phyloP scores from a whole-genome alignment of 2,888 invertebrate species.

The Notocelia uddmanniana region DNA sequence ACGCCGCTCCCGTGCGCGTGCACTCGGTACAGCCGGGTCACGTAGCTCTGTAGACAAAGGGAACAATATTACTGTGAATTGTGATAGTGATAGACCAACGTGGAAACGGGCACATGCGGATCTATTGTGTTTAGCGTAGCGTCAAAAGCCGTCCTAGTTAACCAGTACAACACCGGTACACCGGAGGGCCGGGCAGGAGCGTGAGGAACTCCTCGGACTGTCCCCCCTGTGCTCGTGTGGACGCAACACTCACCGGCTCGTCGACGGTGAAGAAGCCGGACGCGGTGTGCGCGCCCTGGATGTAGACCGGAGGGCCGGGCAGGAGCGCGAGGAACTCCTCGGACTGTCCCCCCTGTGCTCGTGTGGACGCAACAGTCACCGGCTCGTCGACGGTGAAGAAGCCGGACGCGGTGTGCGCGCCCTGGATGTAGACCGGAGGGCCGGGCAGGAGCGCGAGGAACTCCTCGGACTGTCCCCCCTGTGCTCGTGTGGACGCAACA shows the following conservation, averaged over 20 bases:
- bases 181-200: too few relatives aligned
- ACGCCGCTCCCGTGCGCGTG: conserved; percentile 95
- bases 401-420: conserved; percentile 98
- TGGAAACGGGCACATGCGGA: too few relatives aligned
- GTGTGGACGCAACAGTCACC: conserved; percentile 10
- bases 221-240: neutral
- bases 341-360: conserved; percentile 3
- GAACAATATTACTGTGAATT: neutral
- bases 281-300: conserved; percentile 98
- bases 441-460: conserved; percentile 90
- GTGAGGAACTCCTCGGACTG: conserved; percentile 11
- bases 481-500: neutral
- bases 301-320: too few relatives aligned
- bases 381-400: conserved; percentile 90
- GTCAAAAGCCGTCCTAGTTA: too few relatives aligned
- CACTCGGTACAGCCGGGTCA: conserved; percentile 94
- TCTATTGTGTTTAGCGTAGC: too few relatives aligned
- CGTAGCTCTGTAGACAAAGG: conserved; percentile 89
- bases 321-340: conserved; percentile 10
- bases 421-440: conserved; percentile 97
- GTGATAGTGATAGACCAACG: neutral
- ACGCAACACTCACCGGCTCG: conserved; percentile 18
- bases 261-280: conserved; percentile 96
- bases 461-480: conserved; percentile 6
- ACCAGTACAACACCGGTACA: too few relatives aligned